A percentile compares a stretch with the other conserved stretches of the same genome.
Conservation (phyloP, 53 echinoderm and acorn worm genomes). For the Actinopyga echinites region DNA sequence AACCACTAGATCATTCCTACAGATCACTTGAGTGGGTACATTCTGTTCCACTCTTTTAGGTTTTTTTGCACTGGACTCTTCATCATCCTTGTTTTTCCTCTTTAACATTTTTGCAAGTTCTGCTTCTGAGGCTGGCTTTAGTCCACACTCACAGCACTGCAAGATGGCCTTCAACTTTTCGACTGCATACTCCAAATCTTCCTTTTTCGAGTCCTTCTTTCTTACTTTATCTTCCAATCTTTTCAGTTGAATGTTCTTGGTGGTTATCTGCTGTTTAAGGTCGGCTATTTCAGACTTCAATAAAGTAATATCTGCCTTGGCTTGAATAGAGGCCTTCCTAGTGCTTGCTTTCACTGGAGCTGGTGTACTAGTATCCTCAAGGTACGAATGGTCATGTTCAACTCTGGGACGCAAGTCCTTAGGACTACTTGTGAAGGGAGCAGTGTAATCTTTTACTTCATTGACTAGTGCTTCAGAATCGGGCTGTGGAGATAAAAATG, state of each 20-base stretch:
- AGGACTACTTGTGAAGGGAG: not conserved
- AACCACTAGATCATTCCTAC: constrained; percentile 32
- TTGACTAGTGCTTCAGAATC: constrained; percentile 14
- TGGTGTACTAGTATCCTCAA: not conserved
- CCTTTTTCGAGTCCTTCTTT: not conserved
- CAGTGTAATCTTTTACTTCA: not conserved
- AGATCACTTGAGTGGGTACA: constrained; percentile 24
- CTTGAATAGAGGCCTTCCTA: not conserved
- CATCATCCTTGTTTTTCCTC: constrained; percentile 18
- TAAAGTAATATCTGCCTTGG: too few species aligned
- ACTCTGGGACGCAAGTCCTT: not conserved
- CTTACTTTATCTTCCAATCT: not conserved
- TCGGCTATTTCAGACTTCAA: constrained; percentile 1
- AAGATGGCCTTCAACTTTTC: constrained; percentile 11
- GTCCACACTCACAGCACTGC: constrained; percentile 10
- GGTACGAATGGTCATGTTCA: not conserved
- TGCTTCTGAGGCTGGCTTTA: constrained; percentile 12
- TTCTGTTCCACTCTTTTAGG: not conserved
- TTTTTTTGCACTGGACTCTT: not conserved
- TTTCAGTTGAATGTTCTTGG: not conserved
- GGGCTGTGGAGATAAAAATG: not conserved
- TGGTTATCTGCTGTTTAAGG: not conserved
- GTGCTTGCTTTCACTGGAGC: not conserved
- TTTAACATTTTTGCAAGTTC: constrained; percentile 12
- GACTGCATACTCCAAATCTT: not conserved